Conservation (phyloP, 2,113 vertebrate genomes). For the Neolamprologus modestus region DNA sequence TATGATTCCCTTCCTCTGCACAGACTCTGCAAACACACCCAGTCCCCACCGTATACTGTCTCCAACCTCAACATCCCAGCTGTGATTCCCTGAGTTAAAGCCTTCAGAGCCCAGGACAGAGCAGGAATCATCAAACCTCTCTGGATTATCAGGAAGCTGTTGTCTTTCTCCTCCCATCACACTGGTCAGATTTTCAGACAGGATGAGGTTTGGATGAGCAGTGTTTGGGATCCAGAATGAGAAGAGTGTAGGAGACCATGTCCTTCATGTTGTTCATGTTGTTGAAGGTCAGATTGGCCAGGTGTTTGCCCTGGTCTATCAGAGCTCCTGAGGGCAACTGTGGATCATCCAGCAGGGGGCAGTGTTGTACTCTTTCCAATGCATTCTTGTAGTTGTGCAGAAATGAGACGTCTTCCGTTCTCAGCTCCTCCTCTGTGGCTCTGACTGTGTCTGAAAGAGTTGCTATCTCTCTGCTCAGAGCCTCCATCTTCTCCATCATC, state of each 20-base stretch:
- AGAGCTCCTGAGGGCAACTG: not conserved
- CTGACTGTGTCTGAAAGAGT: not conserved
- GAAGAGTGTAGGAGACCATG: not conserved
- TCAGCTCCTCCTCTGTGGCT: not conserved
- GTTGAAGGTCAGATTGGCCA: not conserved
- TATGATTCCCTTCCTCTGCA: not conserved
- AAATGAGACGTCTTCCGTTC: not conserved
- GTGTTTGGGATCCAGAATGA: not conserved
- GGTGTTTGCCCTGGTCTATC: not conserved
- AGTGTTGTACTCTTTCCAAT: not conserved
- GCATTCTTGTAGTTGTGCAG: not conserved
- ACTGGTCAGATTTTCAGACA: not conserved
- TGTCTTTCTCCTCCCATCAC: not conserved
- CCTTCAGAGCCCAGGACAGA: not conserved
- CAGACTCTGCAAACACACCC: not conserved
- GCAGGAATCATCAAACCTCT: not conserved
- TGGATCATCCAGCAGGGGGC: not conserved
- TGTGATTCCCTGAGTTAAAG: not conserved
- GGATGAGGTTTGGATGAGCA: accelerated
- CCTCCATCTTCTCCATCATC: not conserved
- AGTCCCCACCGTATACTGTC: not conserved
- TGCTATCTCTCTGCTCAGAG: not conserved
- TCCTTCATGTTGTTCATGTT: not conserved
- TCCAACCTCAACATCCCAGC: not conserved
- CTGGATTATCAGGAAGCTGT: not conserved